phyloP scores from a whole-genome alignment of 2,888 invertebrate genomes.

The Blera fallax region DNA sequence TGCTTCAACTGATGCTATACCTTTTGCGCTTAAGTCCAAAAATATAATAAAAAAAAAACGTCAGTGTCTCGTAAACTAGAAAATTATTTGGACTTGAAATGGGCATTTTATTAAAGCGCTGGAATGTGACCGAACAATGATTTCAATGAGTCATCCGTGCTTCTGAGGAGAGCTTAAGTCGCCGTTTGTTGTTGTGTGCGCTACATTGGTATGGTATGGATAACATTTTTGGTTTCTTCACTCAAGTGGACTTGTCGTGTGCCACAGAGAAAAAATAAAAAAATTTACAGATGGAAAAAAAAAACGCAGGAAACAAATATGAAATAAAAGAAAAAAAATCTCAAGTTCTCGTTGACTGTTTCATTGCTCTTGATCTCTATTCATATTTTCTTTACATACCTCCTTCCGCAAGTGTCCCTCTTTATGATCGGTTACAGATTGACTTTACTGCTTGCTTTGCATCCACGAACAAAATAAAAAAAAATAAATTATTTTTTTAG shows the following conservation, averaged over 20 bases:
- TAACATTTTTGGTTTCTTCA: constrained; percentile 26
- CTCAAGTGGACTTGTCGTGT: constrained; percentile 63
- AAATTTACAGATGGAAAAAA: background rate
- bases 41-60: constrained; percentile 18
- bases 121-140: constrained; percentile 69
- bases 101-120: constrained; percentile 56
- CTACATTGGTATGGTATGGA: constrained; percentile 46
- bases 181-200: constrained; percentile 13
- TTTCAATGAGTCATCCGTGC: constrained; percentile 67
- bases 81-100: constrained; percentile 66
- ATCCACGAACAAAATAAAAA: background rate
- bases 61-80: constrained; percentile 37
- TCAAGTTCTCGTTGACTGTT: constrained; percentile 23
- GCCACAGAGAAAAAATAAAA: constrained; percentile 17
- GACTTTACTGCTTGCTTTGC: background rate
- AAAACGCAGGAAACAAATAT: background rate
- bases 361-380: constrained; percentile 36
- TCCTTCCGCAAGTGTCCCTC: constrained; percentile 9
- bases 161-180: constrained; percentile 19
- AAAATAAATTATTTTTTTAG: constrained; percentile 31
- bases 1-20: background rate
- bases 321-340: constrained; percentile 3
- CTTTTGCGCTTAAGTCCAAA: constrained; percentile 7
- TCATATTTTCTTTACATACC: constrained; percentile 11
- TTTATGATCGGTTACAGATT: constrained; percentile 22